Evolutionary conservation across 2,888 invertebrate species (phyloP).

Genomic region (Eudasyphora cyanicolor): DNA sequence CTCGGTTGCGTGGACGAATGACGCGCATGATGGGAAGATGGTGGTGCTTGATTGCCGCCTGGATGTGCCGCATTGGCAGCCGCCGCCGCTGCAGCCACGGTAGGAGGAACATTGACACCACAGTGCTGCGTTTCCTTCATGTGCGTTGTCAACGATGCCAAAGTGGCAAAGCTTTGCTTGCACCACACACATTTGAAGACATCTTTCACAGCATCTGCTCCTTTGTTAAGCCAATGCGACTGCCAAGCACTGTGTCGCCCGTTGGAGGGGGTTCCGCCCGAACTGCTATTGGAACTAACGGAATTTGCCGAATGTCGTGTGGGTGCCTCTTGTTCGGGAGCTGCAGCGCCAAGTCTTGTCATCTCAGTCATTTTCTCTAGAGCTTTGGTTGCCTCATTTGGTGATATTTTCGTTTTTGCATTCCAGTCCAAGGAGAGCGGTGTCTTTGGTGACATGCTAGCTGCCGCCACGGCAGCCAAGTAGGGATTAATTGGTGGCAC

Average conservation of each 20-base stretch:
- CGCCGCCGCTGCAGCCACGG: conserved; percentile 68
- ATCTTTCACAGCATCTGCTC: conserved; percentile 96
- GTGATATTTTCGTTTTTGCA: conserved; percentile 86
- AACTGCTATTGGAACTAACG: conserved; percentile 75
- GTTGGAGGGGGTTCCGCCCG: conserved; percentile 72
- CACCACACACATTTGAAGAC: conserved; percentile 99
- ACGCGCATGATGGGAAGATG: conserved; percentile 64
- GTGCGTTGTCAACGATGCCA: conserved; percentile 96
- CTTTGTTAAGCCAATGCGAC: conserved; percentile 98
- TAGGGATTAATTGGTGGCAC: conserved; percentile 90
- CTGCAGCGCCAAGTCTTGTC: conserved; percentile 85
- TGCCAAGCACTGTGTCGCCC: conserved; percentile 96
- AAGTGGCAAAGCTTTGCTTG: conserved; percentile 96
- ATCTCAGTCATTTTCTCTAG: conserved; percentile 95
- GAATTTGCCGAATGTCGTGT: conserved; percentile 37
- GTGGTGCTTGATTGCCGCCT: conserved; percentile 53
- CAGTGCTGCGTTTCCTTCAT: conserved; percentile 99
- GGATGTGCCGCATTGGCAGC: conserved; percentile 73
- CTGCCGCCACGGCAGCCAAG: conserved; percentile 89
- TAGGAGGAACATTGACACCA: conserved; percentile 89
- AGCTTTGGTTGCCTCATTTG: conserved; percentile 92
- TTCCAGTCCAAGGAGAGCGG: conserved; percentile 86
- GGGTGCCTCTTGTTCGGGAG: conserved; percentile 40
- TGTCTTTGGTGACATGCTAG: conserved; percentile 86
- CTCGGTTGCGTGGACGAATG: conserved; percentile 60